Conservation (phyloP, 2,113 vertebrate genomes). For the Salvelinus fontinalis region DNA sequence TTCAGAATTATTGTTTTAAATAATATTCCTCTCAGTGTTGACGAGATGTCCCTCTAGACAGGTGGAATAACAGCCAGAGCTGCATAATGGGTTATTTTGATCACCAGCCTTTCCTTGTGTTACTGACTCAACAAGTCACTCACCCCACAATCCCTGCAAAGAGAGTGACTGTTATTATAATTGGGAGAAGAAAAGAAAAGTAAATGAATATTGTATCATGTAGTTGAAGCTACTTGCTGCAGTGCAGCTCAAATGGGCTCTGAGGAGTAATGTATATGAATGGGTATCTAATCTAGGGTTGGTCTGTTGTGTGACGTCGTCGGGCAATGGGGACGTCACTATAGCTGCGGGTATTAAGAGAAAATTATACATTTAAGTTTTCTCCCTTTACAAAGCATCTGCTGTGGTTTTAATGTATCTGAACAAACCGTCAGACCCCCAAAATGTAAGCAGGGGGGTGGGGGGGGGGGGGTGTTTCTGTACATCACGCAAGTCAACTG, state of each 20-base stretch:
- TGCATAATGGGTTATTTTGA: slow-evolving; percentile 47
- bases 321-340: slow-evolving; percentile 60
- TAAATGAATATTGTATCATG: slow-evolving; percentile 61
- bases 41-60: slow-evolving; percentile 48
- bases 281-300: slow-evolving; percentile 31
- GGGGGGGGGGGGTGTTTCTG: slow-evolving; percentile 12
- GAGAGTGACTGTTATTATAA: slow-evolving; percentile 26
- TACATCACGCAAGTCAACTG: slow-evolving; percentile 37
- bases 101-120: slow-evolving; percentile 73
- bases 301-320: slow-evolving; percentile 69
- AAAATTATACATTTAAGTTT: not conserved
- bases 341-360: slow-evolving; percentile 36
- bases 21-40: slow-evolving; percentile 60
- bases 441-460: slow-evolving; percentile 54
- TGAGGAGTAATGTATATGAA: slow-evolving; percentile 29
- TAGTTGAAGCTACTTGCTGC: slow-evolving; percentile 72
- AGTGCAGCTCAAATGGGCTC: slow-evolving; percentile 72
- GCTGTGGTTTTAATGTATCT: slow-evolving; percentile 39
- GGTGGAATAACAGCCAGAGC: slow-evolving; percentile 11
- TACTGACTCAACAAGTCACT: slow-evolving; percentile 56
- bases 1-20: slow-evolving; percentile 38
- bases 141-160: slow-evolving; percentile 43
- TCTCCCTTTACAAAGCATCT: slow-evolving; percentile 23
- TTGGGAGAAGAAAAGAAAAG: slow-evolving; percentile 35
- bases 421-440: slow-evolving; percentile 46